Conservation (phyloP, 2,797 vertebrate genomes). For the Staurois parvus region DNA sequence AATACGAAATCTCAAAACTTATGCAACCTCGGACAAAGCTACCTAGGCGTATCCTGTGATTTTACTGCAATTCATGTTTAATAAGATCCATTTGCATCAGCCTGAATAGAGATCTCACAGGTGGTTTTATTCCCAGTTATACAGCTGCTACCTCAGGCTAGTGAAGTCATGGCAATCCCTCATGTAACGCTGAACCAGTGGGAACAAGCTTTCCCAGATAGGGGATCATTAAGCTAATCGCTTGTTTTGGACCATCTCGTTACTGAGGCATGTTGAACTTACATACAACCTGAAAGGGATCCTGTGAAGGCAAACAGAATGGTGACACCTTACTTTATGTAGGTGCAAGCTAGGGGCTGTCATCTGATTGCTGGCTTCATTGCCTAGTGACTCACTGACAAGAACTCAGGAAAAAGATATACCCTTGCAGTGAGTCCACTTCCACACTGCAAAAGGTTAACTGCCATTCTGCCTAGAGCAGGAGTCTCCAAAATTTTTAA, state of each 20-base stretch:
- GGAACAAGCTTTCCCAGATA: neutral
- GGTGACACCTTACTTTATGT: too few species aligned
- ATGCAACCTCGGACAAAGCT: constrained; percentile 16
- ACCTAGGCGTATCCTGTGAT: constrained; percentile 7
- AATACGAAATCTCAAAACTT: constrained; percentile 14
- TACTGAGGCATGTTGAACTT: neutral
- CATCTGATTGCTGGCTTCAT: too few species aligned
- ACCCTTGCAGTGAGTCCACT: too few species aligned
- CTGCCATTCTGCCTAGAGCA: too few species aligned
- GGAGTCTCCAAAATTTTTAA: too few species aligned
- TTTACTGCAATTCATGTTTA: neutral
- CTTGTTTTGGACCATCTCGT: neutral
- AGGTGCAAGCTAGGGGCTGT: too few species aligned
- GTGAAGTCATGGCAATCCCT: constrained; percentile 16
- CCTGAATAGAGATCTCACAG: constrained; percentile 2
- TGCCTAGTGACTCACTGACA: too few species aligned
- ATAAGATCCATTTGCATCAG: neutral
- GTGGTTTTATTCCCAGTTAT: constrained; percentile 13
- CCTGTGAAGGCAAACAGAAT: too few species aligned
- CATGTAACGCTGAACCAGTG: neutral
- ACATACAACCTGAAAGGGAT: too few species aligned
- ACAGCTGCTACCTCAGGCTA: constrained; percentile 12
- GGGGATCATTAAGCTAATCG: neutral
- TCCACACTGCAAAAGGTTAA: too few species aligned
- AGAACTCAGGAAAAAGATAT: too few species aligned